Evolutionary conservation across 2,888 invertebrate genomes (phyloP).

Genomic region (Cantharis flavilabris): DNA sequence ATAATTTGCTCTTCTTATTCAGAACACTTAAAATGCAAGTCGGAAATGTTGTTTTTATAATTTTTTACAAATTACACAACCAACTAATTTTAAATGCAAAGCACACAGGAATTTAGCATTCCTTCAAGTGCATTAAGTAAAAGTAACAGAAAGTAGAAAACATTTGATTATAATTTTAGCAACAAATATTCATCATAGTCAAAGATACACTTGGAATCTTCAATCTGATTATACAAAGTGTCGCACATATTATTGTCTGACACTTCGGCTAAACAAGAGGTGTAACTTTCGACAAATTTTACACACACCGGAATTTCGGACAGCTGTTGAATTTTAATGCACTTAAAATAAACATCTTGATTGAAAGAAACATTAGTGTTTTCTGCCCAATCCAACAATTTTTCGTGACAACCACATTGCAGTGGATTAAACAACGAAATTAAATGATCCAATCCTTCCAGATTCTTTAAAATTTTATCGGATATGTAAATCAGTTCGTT

Average conservation of each 20-base stretch:
- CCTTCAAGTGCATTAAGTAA: background rate
- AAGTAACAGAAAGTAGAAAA: background rate
- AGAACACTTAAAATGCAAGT: background rate
- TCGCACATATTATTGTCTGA: background rate
- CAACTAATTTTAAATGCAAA: background rate
- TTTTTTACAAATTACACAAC: background rate
- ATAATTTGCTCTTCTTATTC: too few species aligned
- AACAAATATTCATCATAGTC: background rate
- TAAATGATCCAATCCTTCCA: slow-evolving; percentile 1
- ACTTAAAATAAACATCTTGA: background rate
- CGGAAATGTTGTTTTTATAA: background rate
- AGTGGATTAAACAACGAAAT: slow-evolving; percentile 11
- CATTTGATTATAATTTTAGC: background rate
- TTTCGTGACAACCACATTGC: slow-evolving; percentile 6
- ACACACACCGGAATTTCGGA: background rate
- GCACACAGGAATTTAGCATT: background rate
- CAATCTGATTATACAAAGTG: background rate
- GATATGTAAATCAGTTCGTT: slow-evolving; percentile 10
- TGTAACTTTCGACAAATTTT: background rate
- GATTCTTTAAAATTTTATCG: background rate
- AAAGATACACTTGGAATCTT: background rate
- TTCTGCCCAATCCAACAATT: slow-evolving; percentile 7
- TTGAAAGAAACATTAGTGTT: background rate
- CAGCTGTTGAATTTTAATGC: background rate
- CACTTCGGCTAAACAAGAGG: background rate